Evolutionary conservation across 2,113 vertebrate species (phyloP).

Genomic region (Anoura caudifer): DNA sequence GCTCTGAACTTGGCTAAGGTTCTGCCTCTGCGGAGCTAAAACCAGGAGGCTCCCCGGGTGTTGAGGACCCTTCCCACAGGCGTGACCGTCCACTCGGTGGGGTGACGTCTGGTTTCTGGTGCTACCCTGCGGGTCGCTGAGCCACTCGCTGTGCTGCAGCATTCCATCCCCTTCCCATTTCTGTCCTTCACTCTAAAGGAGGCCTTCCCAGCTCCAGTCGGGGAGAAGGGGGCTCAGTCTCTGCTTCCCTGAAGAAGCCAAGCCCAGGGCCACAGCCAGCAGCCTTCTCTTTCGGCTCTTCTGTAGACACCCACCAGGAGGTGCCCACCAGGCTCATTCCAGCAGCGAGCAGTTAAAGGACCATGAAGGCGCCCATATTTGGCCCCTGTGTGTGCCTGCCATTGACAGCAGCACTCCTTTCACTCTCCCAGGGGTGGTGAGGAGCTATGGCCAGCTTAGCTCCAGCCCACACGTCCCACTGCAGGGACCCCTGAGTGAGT

Average conservation of each 20-base stretch:
- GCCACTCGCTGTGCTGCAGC: not conserved
- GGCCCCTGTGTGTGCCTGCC: not conserved
- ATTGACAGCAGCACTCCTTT: not conserved
- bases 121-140: not conserved
- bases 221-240: not conserved
- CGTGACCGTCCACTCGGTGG: rapidly evolving
- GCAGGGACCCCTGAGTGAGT: not conserved
- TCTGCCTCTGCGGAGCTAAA: not conserved
- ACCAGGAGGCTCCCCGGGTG: not conserved
- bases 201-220: not conserved
- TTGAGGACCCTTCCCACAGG: not conserved
- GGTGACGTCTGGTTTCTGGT: not conserved
- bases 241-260: not conserved
- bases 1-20: not conserved
- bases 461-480: not conserved
- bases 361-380: not conserved
- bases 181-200: not conserved
- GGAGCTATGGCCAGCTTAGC: not conserved
- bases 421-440: not conserved
- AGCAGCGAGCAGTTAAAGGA: conserved; percentile 22
- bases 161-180: not conserved
- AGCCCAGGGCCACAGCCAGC: not conserved
- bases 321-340: not conserved
- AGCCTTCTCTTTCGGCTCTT: not conserved
- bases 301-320: not conserved